A percentile compares a stretch with the other conserved stretches of the same genome.
Evolutionary conservation across 1,140 invertebrate species (phyloP).

Genomic region (Lepidurus arcticus): DNA sequence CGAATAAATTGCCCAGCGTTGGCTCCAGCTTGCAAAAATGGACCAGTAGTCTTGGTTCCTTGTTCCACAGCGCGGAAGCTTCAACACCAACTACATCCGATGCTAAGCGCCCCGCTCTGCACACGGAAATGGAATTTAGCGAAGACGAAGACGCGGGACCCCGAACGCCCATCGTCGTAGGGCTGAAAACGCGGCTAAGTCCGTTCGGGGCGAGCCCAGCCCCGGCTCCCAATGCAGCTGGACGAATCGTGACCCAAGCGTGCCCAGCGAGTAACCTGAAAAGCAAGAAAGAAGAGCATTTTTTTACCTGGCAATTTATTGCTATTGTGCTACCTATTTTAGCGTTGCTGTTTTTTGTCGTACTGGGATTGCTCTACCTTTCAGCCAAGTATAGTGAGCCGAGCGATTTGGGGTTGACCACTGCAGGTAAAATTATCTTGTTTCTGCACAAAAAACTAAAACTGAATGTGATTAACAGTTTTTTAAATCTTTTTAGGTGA

Average conservation of each 20-base stretch:
- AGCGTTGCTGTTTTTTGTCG: conserved; percentile 29
- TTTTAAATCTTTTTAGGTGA: neutral
- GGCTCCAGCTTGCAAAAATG: neutral
- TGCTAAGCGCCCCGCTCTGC: neutral
- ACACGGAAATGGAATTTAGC: neutral
- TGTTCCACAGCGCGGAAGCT: neutral
- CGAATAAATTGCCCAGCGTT: neutral
- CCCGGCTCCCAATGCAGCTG: neutral
- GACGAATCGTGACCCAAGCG: neutral
- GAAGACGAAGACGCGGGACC: conserved; percentile 2
- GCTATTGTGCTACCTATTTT: conserved; percentile 28
- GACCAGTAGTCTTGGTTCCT: neutral
- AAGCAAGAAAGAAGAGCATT: conserved; percentile 10
- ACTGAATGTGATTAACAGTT: neutral
- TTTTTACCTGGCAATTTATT: conserved; percentile 29
- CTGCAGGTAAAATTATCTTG: neutral
- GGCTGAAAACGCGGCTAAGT: neutral
- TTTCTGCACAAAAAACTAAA: neutral
- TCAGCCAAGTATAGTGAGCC: conserved; percentile 23
- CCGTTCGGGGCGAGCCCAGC: neutral
- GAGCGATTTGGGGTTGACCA: neutral
- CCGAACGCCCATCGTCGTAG: neutral
- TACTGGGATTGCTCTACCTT: conserved; percentile 29
- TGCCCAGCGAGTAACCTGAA: neutral
- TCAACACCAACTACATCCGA: neutral